Evolutionary conservation across 2,113 vertebrate genomes (phyloP).

Genomic region (Ceratotherium simum): DNA sequence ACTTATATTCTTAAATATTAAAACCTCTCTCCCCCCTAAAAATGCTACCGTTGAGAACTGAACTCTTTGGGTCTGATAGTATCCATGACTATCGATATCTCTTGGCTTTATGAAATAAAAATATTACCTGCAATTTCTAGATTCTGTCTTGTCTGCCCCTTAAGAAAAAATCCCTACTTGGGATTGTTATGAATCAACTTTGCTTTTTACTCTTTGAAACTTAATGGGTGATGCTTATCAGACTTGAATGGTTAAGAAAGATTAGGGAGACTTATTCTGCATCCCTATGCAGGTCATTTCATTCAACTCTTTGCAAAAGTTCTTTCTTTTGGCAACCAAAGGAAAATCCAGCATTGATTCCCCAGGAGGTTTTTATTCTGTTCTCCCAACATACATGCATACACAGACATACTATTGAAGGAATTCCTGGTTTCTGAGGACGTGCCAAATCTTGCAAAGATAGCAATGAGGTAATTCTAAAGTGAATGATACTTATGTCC

Average conservation of each 20-base stretch:
- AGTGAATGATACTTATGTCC: neutral
- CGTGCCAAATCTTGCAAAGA: conserved; percentile 40
- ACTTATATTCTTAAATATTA: conserved; percentile 33
- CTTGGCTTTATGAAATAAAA: conserved; percentile 51
- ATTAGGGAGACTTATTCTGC: neutral
- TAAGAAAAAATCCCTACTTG: neutral
- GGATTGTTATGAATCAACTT: neutral
- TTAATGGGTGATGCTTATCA: neutral
- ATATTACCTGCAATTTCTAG: conserved; percentile 62
- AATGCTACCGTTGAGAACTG: neutral
- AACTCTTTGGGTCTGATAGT: neutral
- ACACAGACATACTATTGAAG: neutral
- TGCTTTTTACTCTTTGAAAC: neutral
- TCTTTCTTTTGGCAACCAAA: neutral
- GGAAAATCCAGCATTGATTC: neutral
- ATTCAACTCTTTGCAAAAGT: neutral
- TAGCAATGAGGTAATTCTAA: conserved; percentile 33
- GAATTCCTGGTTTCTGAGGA: conserved; percentile 16
- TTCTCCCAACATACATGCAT: neutral
- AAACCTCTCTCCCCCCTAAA: neutral
- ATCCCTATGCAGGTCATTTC: neutral
- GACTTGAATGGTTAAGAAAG: neutral
- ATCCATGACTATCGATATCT: conserved; percentile 28
- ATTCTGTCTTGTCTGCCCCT: neutral
- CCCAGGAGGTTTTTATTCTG: neutral